Base-by-base conservation (phyloP, 2,888 invertebrate genomes). In the Aphidoletes aphidimyza region DNA sequence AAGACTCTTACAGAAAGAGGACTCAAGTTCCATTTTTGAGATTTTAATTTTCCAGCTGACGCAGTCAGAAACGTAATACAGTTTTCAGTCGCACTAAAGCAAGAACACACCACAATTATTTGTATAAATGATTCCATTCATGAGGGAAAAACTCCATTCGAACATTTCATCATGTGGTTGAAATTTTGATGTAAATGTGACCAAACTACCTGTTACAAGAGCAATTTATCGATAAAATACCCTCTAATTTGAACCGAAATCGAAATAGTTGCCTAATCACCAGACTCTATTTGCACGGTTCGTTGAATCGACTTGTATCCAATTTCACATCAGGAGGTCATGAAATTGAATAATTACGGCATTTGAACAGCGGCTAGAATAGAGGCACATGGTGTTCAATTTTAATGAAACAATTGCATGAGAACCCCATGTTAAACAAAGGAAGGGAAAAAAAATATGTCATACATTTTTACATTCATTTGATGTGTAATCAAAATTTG, bases 181-280 rank as follows among this genome's bases (percentile, higher is more conserved):
- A n/a, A n/a, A n/a, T n/a, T 42, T 69, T 69, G 1, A 3, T 69
- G 47, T 69, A 5, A 2, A 26, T 22, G n/a, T 22, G 5, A 34
- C 34, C 1, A 30, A 69, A 69, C 30, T 69, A 69, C 69, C 69
- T 69, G 69, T 30, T 69, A 54, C 54, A 34, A 69, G n/a, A 26
- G 30, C 17, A 26, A 69, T 54, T 54, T 22, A 54, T 54, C 54
- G 54, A 54, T 54, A 54, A 39, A 39, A 39, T 5, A n/a, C n/a
- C 54, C 54, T 26, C 22, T 54, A 69, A 69, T 69, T 69, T 30
- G 26, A 30, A 30, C 14, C 26, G 2, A 30, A 30, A 9, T 69
- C n/a, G 34, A 30, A 69, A 69, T 26, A 30, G 30, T 69, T 17
- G 5, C 8, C 69, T 69, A 69, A 69, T 69, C 30, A 69, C 30